Conservation (phyloP, 2,113 vertebrate species). For the Anarhynchus alexandrinus region DNA sequence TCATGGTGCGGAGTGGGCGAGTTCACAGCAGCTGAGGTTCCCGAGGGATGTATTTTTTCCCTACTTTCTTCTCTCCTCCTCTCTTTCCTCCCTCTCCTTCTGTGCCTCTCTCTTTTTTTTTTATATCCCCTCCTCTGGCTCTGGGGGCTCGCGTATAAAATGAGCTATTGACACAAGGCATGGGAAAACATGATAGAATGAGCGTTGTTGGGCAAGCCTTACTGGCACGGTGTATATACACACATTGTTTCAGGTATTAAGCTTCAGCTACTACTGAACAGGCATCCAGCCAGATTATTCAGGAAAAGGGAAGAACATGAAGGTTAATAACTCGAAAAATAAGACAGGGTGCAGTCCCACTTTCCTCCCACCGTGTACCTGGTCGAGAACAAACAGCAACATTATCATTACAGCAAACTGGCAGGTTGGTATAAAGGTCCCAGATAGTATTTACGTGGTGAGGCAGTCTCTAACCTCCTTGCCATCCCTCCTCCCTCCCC, state of each 20-base stretch:
- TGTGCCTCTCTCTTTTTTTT: neutral
- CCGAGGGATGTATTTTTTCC: neutral
- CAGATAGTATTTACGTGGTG: conserved; percentile 31
- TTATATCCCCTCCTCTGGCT: neutral
- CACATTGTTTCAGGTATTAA: conserved; percentile 1
- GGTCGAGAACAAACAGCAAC: neutral
- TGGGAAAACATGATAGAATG: conserved; percentile 25
- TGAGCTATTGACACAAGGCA: neutral
- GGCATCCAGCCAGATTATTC: conserved; percentile 12
- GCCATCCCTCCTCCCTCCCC: neutral
- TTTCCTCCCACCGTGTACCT: neutral
- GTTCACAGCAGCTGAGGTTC: conserved; percentile 51
- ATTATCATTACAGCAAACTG: conserved; percentile 17
- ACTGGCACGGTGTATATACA: neutral
- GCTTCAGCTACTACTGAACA: conserved; percentile 10
- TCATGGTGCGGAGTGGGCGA: conserved; percentile 32
- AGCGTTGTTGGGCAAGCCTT: neutral
- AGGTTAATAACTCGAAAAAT: conserved; percentile 24
- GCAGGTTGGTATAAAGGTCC: conserved; percentile 53
- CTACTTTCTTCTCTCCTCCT: neutral
- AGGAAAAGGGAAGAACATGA: conserved; percentile 5
- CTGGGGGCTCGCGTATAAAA: neutral
- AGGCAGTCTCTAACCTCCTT: conserved; percentile 1
- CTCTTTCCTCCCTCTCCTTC: neutral
- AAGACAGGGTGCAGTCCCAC: neutral